Evolutionary conservation across 2,797 vertebrate genomes (phyloP).

Genomic region (Otolemur crassicaudatus): DNA sequence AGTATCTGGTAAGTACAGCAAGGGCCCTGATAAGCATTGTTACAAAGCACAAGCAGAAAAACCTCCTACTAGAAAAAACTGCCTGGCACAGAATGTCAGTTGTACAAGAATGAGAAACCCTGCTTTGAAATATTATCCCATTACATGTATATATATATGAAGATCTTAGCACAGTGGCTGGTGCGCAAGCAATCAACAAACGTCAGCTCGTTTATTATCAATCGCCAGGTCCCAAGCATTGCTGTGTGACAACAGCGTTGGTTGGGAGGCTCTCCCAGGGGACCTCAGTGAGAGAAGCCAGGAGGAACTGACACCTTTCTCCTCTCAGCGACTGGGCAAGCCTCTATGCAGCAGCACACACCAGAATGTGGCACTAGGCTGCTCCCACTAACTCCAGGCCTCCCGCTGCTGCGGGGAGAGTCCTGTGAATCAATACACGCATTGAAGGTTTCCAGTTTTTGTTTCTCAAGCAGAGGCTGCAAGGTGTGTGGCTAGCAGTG

Average conservation of each 20-base stretch:
- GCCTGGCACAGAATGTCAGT: not conserved
- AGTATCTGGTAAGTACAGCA: not conserved
- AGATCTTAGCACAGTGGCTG: not conserved
- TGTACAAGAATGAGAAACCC: not conserved
- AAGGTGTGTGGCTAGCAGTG: not conserved
- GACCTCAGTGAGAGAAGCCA: not conserved
- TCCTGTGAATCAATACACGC: not conserved
- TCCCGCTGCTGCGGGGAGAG: fast-evolving
- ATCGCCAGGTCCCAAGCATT: not conserved
- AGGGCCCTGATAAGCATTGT: not conserved
- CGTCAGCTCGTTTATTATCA: not conserved
- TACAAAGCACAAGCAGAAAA: no score
- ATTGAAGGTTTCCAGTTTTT: not conserved
- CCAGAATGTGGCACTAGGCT: not conserved
- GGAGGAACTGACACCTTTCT: not conserved
- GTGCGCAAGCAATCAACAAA: not conserved
- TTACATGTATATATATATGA: not conserved
- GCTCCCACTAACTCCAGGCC: no score
- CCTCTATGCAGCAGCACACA: not conserved
- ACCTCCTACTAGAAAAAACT: not conserved
- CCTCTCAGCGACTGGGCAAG: fast-evolving
- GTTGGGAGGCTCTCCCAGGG: not conserved
- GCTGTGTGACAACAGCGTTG: not conserved
- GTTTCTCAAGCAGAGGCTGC: not conserved
- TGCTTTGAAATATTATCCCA: not conserved